These are phyloP conservation scores for Eudasyphora cyanicolor DNA, from an alignment of 2,888 invertebrate genomes.

Conservation along the genomic window DNA sequence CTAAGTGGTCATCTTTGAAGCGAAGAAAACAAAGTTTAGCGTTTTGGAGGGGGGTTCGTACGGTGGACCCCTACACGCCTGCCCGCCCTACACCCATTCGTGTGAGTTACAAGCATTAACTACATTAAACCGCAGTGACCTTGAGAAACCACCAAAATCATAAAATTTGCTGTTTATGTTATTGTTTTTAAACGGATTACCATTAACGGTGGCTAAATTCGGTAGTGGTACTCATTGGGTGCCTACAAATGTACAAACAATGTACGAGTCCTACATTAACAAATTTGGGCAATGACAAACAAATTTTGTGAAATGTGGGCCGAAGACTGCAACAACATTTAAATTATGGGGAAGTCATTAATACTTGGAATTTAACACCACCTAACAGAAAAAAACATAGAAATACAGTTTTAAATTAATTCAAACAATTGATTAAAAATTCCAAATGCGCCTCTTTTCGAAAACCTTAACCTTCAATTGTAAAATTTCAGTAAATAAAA, in stretches of 20 bases:
- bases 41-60: not conserved
- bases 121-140: slow-evolving; percentile 22
- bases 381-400: too few species aligned
- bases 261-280: not conserved
- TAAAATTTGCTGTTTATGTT: slow-evolving; percentile 1
- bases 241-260: not conserved
- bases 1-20: slow-evolving; percentile 8
- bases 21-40: not conserved
- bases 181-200: slow-evolving; percentile 27
- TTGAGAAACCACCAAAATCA: slow-evolving; percentile 32
- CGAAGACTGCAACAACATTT: too few species aligned
- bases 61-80: too few species aligned
- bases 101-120: slow-evolving; percentile 23
- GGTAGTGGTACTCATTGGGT: not conserved
- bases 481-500: too few species aligned
- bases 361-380: too few species aligned
- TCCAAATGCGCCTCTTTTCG: too few species aligned
- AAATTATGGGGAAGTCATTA: too few species aligned
- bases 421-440: too few species aligned
- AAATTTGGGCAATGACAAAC: not conserved
- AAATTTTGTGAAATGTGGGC: not conserved
- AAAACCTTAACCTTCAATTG: too few species aligned
- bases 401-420: too few species aligned
- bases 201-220: not conserved
- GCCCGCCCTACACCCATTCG: not conserved